phyloP scores from a whole-genome alignment of 2,797 vertebrate genomes.

The Pseudochaenichthys georgianus region DNA sequence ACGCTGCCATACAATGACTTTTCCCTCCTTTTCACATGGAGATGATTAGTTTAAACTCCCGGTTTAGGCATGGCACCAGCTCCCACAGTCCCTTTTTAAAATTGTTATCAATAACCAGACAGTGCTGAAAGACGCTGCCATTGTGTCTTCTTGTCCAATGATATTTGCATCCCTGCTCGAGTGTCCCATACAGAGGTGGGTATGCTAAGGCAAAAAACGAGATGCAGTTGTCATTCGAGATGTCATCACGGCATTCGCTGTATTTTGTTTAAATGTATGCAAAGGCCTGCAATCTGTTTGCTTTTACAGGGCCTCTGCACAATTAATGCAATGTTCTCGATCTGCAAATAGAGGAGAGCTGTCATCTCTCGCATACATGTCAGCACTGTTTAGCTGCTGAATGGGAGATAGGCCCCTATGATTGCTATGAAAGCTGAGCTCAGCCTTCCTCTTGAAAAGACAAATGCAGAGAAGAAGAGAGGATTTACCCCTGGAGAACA shows the following conservation, averaged over 20 bases:
- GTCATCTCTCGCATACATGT: slow-evolving; percentile 71
- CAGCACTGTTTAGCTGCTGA: slow-evolving; percentile 66
- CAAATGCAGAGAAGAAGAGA: slow-evolving; percentile 67
- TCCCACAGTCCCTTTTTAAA: slow-evolving; percentile 53
- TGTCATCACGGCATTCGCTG: slow-evolving; percentile 59
- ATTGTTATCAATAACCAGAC: slow-evolving; percentile 72
- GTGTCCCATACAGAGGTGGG: slow-evolving; percentile 18
- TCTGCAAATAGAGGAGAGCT: slow-evolving; percentile 65
- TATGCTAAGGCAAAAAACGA: slow-evolving; percentile 47
- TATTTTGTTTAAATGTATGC: slow-evolving; percentile 54
- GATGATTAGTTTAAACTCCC: slow-evolving; percentile 45
- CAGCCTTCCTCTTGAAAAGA: slow-evolving; percentile 70
- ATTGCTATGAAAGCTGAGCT: slow-evolving; percentile 81
- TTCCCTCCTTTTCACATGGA: slow-evolving; percentile 45
- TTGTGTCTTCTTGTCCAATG: slow-evolving; percentile 68
- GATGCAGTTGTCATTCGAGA: slow-evolving; percentile 58
- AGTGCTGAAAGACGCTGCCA: slow-evolving; percentile 70
- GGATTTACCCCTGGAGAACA: slow-evolving; percentile 67
- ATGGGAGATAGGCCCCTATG: slow-evolving; percentile 67
- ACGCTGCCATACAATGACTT: slow-evolving; percentile 43
- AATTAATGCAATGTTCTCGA: slow-evolving; percentile 69
- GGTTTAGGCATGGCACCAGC: slow-evolving; percentile 51
- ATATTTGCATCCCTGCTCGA: slow-evolving; percentile 49
- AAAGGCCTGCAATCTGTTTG: slow-evolving; percentile 60
- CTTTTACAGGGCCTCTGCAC: slow-evolving; percentile 47